These are phyloP conservation scores for Oreochromis aureus DNA, from an alignment of 2,113 vertebrate genomes.

Conservation along the genomic window DNA sequence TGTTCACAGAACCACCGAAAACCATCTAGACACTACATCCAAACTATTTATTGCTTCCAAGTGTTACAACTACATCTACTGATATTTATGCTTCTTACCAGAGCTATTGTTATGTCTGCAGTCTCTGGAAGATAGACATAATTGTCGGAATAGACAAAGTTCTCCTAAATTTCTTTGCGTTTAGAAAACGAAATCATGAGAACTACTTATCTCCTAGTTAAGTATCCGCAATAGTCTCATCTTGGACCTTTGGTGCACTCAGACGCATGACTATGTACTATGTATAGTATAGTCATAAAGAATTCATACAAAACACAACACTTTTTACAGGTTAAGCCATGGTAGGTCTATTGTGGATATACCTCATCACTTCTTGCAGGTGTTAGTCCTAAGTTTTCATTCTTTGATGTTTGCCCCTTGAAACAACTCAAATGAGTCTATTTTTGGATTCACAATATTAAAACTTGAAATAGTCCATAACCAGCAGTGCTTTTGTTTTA, in stretches of 20 bases:
- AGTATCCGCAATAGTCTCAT: background rate
- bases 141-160: background rate
- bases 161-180: background rate
- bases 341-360: background rate
- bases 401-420: background rate
- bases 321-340: background rate
- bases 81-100: background rate
- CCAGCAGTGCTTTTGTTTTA: background rate
- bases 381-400: background rate
- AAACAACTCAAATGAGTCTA: background rate
- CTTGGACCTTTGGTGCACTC: background rate
- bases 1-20: background rate
- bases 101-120: background rate
- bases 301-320: background rate
- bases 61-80: background rate
- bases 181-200: constrained; percentile 4
- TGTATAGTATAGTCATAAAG: background rate
- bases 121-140: background rate
- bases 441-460: background rate
- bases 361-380: background rate
- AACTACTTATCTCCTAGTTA: background rate
- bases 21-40: background rate
- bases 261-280: background rate
- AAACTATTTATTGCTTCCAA: background rate
- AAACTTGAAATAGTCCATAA: background rate